Percentiles rank a stretch among this genome's conserved stretches.
Evolutionary conservation across 2,113 vertebrate genomes (phyloP).

Genomic region (Pogonocichla stellata): DNA sequence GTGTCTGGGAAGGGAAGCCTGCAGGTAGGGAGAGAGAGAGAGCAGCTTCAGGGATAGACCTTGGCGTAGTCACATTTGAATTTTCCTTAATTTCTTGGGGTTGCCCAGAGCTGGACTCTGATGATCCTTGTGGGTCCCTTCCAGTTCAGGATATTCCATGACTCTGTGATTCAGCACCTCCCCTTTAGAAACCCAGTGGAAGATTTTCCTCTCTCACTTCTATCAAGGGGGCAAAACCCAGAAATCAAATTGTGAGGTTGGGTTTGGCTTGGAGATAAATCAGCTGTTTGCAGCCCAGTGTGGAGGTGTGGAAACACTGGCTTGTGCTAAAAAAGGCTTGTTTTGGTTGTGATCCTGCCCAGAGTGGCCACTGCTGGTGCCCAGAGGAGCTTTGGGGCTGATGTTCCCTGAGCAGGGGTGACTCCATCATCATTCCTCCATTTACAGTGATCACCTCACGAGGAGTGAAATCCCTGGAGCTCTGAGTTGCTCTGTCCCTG

Average conservation of each 20-base stretch:
- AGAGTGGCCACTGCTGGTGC: neutral
- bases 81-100: neutral
- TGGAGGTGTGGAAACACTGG: neutral
- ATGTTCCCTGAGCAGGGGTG: rapidly evolving
- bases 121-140: neutral
- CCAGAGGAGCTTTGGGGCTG: neutral
- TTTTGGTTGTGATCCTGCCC: neutral
- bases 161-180: neutral
- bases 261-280: neutral
- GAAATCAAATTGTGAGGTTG: rapidly evolving
- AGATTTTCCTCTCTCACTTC: neutral
- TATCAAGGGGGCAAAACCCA: neutral
- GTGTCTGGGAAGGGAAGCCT: neutral
- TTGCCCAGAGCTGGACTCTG: neutral
- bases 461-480: neutral
- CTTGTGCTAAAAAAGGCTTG: neutral
- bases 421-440: rapidly evolving
- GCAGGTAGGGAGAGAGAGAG: neutral
- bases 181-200: neutral
- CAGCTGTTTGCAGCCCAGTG: neutral
- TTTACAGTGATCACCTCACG: rapidly evolving
- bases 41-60: neutral
- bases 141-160: neutral
- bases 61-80: rapidly evolving
- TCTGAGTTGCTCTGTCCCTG: neutral